phyloP scores from a whole-genome alignment of 2,113 vertebrate genomes.

The Tamias sibiricus region DNA sequence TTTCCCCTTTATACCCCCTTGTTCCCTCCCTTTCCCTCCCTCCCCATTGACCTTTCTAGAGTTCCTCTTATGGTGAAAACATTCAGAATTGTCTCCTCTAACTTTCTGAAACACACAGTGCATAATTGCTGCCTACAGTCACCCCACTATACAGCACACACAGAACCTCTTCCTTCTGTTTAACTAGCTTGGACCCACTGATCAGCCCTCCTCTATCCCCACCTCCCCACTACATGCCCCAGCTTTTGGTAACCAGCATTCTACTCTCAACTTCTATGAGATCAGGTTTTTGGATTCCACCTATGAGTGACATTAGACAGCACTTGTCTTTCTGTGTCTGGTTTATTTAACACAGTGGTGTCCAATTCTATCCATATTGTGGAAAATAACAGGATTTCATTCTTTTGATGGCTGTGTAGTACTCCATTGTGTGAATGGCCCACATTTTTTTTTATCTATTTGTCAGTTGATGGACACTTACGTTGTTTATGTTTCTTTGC shows the following conservation, averaged over 20 bases:
- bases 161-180: not conserved
- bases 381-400: not conserved
- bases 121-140: not conserved
- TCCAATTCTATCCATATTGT: not conserved
- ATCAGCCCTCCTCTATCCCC: too few relatives aligned
- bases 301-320: not conserved
- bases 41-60: too few relatives aligned
- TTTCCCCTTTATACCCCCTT: too few relatives aligned
- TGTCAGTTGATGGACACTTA: not conserved
- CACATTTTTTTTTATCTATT: not conserved
- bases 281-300: not conserved
- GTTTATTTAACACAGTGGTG: not conserved
- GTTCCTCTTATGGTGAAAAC: not conserved
- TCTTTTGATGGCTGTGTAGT: not conserved
- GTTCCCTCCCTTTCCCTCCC: too few relatives aligned
- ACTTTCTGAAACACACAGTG: not conserved
- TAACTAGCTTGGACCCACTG: not conserved
- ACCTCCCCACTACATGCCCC: not conserved
- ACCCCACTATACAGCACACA: not conserved
- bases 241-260: too few relatives aligned
- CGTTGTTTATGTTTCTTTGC: too few relatives aligned
- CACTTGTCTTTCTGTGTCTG: not conserved
- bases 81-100: not conserved
- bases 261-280: not conserved
- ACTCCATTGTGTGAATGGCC: not conserved